phyloP scores from a whole-genome alignment of 2,113 vertebrate species.

The Scolopax mira region DNA sequence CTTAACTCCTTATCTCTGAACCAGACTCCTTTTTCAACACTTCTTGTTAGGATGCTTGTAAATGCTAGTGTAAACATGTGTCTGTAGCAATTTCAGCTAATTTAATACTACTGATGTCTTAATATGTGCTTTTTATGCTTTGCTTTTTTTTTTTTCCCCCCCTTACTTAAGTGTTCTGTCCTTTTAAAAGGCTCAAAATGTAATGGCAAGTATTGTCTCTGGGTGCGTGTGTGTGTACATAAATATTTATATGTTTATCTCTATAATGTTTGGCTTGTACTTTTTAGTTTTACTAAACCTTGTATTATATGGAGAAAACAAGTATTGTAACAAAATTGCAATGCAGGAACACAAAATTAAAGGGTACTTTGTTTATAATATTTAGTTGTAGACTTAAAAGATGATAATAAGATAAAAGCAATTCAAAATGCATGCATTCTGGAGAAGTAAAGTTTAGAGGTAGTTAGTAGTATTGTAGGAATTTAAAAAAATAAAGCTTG shows the following conservation, averaged over 20 bases:
- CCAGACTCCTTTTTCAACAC: background rate
- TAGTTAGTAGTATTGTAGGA: background rate
- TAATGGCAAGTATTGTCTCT: background rate
- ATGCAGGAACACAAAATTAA: background rate
- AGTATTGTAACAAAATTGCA: background rate
- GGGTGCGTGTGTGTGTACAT: background rate
- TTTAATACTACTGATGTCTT: background rate
- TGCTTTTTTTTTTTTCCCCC: background rate
- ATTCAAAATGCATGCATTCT: background rate
- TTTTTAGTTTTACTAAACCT: slow-evolving; percentile 51
- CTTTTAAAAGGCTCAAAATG: slow-evolving; percentile 8
- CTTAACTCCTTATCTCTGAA: slow-evolving; percentile 10
- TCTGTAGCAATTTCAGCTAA: background rate
- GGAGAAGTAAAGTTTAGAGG: background rate
- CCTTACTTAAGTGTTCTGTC: background rate
- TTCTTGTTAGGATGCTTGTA: slow-evolving; percentile 41
- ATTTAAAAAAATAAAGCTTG: background rate
- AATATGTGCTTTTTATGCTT: background rate
- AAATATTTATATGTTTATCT: background rate
- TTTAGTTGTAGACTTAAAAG: background rate
- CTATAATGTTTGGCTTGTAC: background rate
- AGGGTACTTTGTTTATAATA: background rate
- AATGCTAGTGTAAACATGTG: background rate
- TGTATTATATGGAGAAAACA: background rate
- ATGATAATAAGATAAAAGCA: background rate